Evolutionary conservation across 2,888 invertebrate genomes (phyloP).

Genomic region (Drosophila multiciliata): DNA sequence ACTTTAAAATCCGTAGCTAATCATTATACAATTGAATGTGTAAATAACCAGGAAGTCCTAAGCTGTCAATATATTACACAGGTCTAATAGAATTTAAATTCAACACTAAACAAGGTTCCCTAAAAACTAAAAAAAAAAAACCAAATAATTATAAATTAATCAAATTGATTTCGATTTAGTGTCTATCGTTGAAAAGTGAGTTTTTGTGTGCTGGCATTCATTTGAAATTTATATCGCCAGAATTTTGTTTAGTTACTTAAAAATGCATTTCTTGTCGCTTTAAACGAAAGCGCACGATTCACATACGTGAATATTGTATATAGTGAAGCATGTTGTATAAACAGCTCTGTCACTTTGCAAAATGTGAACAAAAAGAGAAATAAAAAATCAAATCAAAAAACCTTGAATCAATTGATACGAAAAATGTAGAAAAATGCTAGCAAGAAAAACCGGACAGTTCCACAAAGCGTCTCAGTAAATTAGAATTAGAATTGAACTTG

Average conservation of each 20-base stretch:
- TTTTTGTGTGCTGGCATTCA: conserved; percentile 33
- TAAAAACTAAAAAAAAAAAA: too few relatives aligned
- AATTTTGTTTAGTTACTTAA: conserved; percentile 74
- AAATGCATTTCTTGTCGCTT: conserved; percentile 71
- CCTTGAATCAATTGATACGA: conserved; percentile 80
- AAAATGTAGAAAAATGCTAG: conserved; percentile 62
- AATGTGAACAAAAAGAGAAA: conserved; percentile 22
- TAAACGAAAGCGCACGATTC: conserved; percentile 72
- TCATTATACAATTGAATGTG: not conserved
- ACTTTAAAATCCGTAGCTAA: not conserved
- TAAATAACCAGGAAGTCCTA: not conserved
- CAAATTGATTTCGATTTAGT: not conserved
- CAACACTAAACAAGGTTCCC: not conserved
- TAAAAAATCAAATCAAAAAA: conserved; percentile 71
- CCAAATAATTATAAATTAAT: not conserved
- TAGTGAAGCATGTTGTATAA: conserved; percentile 28
- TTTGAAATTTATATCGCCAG: conserved; percentile 44
- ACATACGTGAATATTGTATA: conserved; percentile 37
- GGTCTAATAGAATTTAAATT: not conserved
- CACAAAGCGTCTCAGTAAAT: conserved; percentile 63
- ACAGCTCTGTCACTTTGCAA: conserved; percentile 21
- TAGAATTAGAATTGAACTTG: conserved; percentile 79
- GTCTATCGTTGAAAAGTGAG: not conserved
- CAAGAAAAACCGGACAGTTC: conserved; percentile 54
- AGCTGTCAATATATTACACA: not conserved